Base-by-base conservation (phyloP, 1,140 invertebrate species). In the Drosophila kikkawai region DNA sequence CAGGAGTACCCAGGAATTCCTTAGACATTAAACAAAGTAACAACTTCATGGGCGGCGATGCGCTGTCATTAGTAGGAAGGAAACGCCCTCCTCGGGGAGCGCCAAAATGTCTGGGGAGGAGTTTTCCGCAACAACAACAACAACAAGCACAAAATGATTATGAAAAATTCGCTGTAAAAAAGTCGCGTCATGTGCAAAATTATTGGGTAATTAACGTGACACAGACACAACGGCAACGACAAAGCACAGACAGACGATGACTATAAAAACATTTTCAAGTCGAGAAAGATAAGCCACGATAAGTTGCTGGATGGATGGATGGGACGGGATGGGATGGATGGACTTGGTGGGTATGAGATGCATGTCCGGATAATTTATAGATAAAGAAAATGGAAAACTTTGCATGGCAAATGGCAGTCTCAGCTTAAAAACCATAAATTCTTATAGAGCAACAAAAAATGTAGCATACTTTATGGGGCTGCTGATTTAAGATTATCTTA, bases 161-260 rank as follows among this genome's bases (percentile, higher is more conserved):
- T 82, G 76, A 68, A 75, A 80, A 83, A 75, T 70, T 58, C 66
- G 12, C 22, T 53, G 53, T 59, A 70, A 70, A 70, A 67, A 79
- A 76, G 71, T 83, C 81, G 81, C 80, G 81, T 80, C 81, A 84
- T 83, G 81, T 83, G 81, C 81, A 84, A 84, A 83, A 83, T 83
- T 83, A 83, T 83, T 83, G 80, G 81, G 81, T 80, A 83, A 83
- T 83, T 83, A 83, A 84, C 76, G 61, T 53, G 74, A 75, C 61
- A 80, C 69, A 82, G 66, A 81, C 68, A 71, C 60, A 56, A 50
- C 67, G 51, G 19, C 69, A 60, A 29, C 68, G 57, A 67, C 60
- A 48, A 47, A 75, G 57, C 47, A 61, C 47, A 57, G 51, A 61
- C 47, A 57, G 51, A 57, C 67, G 75, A 39, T 68, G 73, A 66